phyloP scores from a whole-genome alignment of 2,113 vertebrate genomes.

The Pseudorectes ferrugineus region DNA sequence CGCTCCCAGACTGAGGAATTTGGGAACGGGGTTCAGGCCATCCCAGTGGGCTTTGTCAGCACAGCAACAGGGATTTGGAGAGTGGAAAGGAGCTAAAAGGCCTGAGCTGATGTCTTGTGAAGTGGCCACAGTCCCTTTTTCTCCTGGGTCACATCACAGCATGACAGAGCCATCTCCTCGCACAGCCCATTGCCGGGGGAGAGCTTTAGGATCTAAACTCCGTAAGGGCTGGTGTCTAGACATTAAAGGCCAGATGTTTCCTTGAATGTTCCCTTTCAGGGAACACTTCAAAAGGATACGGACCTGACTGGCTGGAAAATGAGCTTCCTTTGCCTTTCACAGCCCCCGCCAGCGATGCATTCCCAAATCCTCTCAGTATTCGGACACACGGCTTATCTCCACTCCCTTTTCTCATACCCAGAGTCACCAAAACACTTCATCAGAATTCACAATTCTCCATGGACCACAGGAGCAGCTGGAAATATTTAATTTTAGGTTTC shows the following conservation, averaged over 20 bases:
- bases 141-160: neutral
- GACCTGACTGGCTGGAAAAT: neutral
- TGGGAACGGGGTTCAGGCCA: neutral
- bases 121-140: neutral
- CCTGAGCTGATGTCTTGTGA: neutral
- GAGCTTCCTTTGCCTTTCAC: neutral
- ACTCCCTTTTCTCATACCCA: neutral
- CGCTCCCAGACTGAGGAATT: fast-evolving
- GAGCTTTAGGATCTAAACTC: neutral
- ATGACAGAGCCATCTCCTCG: neutral
- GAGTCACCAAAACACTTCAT: neutral
- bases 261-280: neutral
- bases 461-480: neutral
- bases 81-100: neutral
- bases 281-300: neutral
- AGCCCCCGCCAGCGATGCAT: neutral
- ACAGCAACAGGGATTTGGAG: neutral
- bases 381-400: neutral
- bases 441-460: neutral
- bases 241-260: neutral
- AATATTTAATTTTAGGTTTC: neutral
- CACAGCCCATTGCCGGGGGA: neutral
- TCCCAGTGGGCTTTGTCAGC: neutral
- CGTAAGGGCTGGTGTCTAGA: neutral
- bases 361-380: neutral